Base-by-base conservation (phyloP, 2,797 vertebrate species). In the Limosa lapponica region DNA sequence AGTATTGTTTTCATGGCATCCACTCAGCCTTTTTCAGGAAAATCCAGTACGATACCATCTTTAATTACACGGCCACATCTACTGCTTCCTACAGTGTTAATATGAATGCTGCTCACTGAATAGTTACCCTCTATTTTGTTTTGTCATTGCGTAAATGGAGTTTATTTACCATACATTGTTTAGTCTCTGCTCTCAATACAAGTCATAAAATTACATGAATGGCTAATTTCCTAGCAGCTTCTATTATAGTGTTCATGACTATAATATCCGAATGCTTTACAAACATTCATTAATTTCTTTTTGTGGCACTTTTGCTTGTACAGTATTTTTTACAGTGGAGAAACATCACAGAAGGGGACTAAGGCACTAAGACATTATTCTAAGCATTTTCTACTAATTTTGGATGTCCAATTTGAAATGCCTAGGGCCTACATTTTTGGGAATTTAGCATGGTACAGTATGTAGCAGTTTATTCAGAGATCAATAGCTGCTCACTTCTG, bases 11-110 rank as follows among this genome's bases (percentile, higher is more conserved):
- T 87, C 37, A 39, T 30, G 65, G 43, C 46, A 69, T 43, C 65
- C 52, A 52, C 34, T 87, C 64, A 74, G 61, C 20, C 41, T 49
- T 69, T 88, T 89, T 75, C 65, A 91, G 52, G 39, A 89, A 91
- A 59, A 87, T 48, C 22, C 43, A 74, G 8, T 58, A 27, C 30
- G 88, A 97, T 92, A 96, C 22, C 27, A 89, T 95, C 91, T 96
- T 94, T 95, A 96, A 97, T 97, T 95, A 96, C 52, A 62, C 14
- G 27, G 43, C 19, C 70, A 84, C 65, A 92, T 86, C 44, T 41
- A 74, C 37, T n/a, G 25, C 37, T 81, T 71, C 52, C 16, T 57
- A n/a, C 39, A 71, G 16, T 12, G 37, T 61, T 70, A 73, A 87
- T 73, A 85, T 36, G 27, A 89, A 70, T 65, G 57, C 41, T 70